Base-by-base conservation (phyloP, 1,140 invertebrate genomes). In the Myzus persicae region DNA sequence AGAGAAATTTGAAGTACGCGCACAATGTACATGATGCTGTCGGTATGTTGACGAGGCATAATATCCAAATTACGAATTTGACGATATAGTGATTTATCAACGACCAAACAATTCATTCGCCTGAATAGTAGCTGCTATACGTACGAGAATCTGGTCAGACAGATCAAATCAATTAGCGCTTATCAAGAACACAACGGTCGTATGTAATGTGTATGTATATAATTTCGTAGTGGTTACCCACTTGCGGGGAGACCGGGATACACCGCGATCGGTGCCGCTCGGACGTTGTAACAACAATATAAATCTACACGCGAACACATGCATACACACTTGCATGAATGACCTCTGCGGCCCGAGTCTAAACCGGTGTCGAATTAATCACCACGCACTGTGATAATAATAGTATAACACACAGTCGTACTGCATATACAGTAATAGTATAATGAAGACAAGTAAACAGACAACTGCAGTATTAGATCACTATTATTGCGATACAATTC, bases 121-220 rank as follows among this genome's bases (percentile, higher is more conserved):
- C n/a, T 14, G 26, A 26, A 44, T 76, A 6, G 42, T 11, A 20
- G 40, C 24, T 11, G 6, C 9, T n/a, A 31, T 2, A 26, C 26
- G n/a, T 22, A 38, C 85, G n/a, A 51, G n/a, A 90, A 40, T 42
- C 89, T 20, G 89, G 89, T 67, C 89, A n/a, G 38, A 67, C 38
- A n/a, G 89, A 59, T 59, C 89, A 90, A 90, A 90, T 67, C 51
- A 90, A 90, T 90, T 90, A 67, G 89, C 89, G 51, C 14, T 90
- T 90, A 90, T 90, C 54, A 67, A 90, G 51, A 90, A 90, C 88
- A 42, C 89, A 26, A 67, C 54, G 89, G 26, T 40, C 38, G 82
- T 26, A 9, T 84, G 22, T 38, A 40, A 40, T 40, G 38, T 81
- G 8, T 24, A 40, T 40, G n/a, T 40, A 40, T 82, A 20, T 82